phyloP scores from a whole-genome alignment of 2,888 invertebrate species.

The Deladenus siricidicola region DNA sequence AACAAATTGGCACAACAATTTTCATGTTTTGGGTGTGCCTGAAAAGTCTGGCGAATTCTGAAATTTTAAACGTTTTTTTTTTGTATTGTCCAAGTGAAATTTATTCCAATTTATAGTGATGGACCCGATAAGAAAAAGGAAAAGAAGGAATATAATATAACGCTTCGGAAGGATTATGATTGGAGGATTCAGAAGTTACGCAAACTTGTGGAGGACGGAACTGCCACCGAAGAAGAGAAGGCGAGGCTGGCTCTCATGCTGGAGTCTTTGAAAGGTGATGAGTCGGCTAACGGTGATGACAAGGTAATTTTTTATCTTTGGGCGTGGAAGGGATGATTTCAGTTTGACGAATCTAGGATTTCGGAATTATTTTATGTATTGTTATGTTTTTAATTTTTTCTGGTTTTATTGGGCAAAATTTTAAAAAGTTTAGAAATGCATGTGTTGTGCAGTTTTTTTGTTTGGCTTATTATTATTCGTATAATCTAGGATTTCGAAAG shows the following conservation, averaged over 20 bases:
- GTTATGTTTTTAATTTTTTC: too few relatives aligned
- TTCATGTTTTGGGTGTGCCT: too few relatives aligned
- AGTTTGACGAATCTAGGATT: too few relatives aligned
- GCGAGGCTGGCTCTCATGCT: conserved; percentile 21
- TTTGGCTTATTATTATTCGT: too few relatives aligned
- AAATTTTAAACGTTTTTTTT: not conserved
- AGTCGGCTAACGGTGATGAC: not conserved
- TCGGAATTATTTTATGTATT: too few relatives aligned
- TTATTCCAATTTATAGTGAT: conserved; percentile 3
- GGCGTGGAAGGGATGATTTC: too few relatives aligned
- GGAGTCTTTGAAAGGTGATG: conserved; percentile 17
- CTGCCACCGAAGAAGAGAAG: conserved; percentile 22
- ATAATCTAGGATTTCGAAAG: too few relatives aligned
- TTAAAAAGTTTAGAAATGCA: too few relatives aligned
- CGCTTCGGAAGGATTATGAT: conserved; percentile 10
- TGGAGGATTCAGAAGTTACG: conserved; percentile 24
- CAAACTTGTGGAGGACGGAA: conserved; percentile 26
- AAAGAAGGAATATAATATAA: conserved; percentile 13
- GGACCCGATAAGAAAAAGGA: conserved; percentile 27
- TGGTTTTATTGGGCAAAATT: too few relatives aligned
- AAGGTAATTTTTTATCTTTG: too few relatives aligned
- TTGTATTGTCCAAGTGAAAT: not conserved
- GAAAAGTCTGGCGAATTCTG: not conserved
- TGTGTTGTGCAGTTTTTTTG: too few relatives aligned
- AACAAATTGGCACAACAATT: too few relatives aligned